Conservation (phyloP, 2,888 invertebrate genomes). For the Acrocera orbiculus region DNA sequence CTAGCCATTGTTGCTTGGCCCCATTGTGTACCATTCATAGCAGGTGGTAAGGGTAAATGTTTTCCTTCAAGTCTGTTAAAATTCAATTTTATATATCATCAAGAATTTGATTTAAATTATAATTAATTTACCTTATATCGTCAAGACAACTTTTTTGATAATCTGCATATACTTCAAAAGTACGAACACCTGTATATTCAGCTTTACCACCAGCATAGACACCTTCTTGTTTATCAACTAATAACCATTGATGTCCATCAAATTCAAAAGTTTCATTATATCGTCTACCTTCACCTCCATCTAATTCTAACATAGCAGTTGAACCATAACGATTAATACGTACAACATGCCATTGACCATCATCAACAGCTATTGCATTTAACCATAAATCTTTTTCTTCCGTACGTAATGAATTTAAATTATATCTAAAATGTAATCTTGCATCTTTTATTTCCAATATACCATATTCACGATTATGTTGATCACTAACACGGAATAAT, state of each 20-base stretch:
- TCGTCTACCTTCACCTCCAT: constrained; percentile 85
- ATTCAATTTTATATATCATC: no score
- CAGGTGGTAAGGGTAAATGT: constrained; percentile 83
- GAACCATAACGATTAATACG: constrained; percentile 81
- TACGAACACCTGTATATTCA: constrained; percentile 82
- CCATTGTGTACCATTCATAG: constrained; percentile 90
- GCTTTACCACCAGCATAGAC: constrained; percentile 93
- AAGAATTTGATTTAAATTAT: not conserved
- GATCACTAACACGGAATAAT: constrained; percentile 83
- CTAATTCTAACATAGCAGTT: constrained; percentile 78
- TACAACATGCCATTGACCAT: constrained; percentile 95
- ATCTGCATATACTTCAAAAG: constrained; percentile 87
- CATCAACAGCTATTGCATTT: constrained; percentile 75
- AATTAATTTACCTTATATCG: constrained; percentile 33
- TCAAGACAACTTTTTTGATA: constrained; percentile 74
- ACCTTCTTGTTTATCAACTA: constrained; percentile 86
- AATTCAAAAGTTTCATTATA: constrained; percentile 87
- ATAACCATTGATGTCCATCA: constrained; percentile 77
- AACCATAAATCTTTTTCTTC: constrained; percentile 84
- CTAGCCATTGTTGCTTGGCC: constrained; percentile 89
- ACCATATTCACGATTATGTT: constrained; percentile 85
- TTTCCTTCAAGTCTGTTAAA: constrained; percentile 67
- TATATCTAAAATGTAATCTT: constrained; percentile 76
- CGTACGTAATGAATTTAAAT: constrained; percentile 76
- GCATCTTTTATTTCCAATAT: constrained; percentile 84